These are phyloP conservation scores for Ciconia boyciana DNA, from an alignment of 2,113 vertebrate species.

Conservation along the genomic window DNA sequence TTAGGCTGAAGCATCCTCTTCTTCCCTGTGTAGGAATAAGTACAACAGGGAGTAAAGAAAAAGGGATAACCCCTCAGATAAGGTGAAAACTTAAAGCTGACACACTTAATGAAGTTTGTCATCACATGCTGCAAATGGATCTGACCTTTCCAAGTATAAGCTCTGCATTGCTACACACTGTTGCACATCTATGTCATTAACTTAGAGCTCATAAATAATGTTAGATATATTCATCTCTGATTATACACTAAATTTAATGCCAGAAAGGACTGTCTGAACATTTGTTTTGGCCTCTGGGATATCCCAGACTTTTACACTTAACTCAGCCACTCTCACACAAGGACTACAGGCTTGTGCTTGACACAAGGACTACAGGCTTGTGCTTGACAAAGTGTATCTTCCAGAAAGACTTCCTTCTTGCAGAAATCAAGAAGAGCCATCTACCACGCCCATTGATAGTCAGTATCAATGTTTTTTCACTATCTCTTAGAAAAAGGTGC, in stretches of 20 bases:
- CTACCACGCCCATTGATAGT: neutral
- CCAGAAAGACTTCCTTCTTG: neutral
- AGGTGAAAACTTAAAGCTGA: neutral
- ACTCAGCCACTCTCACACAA: neutral
- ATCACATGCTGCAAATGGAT: neutral
- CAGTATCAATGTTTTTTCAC: neutral
- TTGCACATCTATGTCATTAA: neutral
- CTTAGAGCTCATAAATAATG: neutral
- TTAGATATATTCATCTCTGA: neutral
- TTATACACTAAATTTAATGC: neutral
- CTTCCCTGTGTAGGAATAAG: neutral
- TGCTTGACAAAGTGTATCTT: neutral
- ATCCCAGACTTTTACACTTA: neutral
- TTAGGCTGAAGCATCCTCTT: neutral
- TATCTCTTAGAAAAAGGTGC: neutral
- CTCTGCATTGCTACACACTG: neutral
- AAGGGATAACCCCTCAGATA: neutral
- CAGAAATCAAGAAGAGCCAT: neutral
- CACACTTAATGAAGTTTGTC: neutral
- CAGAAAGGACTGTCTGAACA: neutral
- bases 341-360: neutral
- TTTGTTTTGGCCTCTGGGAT: neutral
- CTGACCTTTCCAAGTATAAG: neutral
- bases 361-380: neutral
- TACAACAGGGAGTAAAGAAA: neutral